Evolutionary conservation across 1,140 invertebrate species (phyloP).

Genomic region (Tetramorium simillimum): DNA sequence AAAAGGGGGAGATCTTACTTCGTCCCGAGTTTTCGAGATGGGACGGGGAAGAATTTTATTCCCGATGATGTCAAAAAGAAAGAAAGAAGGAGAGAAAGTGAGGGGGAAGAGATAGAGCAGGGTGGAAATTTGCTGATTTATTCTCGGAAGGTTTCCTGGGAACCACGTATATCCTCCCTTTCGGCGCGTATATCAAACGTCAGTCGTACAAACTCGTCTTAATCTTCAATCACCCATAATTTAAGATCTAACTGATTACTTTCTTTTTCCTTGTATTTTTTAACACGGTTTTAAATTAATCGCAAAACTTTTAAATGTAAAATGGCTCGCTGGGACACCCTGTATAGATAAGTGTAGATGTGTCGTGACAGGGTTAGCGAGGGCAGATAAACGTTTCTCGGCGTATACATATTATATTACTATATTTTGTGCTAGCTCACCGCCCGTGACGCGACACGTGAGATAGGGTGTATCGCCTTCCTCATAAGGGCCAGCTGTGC

Average conservation of each 20-base stretch:
- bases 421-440: conserved; percentile 81
- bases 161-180: neutral
- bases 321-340: neutral
- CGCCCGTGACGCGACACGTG: conserved; percentile 88
- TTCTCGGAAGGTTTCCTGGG: neutral
- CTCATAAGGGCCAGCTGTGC: conserved; percentile 90
- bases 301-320: neutral
- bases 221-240: neutral
- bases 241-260: neutral
- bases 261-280: neutral
- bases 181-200: conserved; percentile 25
- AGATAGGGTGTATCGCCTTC: conserved; percentile 87
- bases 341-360: neutral
- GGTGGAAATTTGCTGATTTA: conserved; percentile 34
- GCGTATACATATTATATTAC: conserved; percentile 46
- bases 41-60: conserved; percentile 26
- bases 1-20: conserved; percentile 14
- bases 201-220: conserved; percentile 8
- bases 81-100: neutral
- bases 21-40: neutral
- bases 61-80: conserved; percentile 19
- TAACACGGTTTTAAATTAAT: neutral
- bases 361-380: neutral
- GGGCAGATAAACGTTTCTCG: conserved; percentile 4
- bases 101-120: neutral